These are phyloP conservation scores for Passerculus sandwichensis DNA, from an alignment of 2,797 vertebrate species.

Conservation along the genomic window DNA sequence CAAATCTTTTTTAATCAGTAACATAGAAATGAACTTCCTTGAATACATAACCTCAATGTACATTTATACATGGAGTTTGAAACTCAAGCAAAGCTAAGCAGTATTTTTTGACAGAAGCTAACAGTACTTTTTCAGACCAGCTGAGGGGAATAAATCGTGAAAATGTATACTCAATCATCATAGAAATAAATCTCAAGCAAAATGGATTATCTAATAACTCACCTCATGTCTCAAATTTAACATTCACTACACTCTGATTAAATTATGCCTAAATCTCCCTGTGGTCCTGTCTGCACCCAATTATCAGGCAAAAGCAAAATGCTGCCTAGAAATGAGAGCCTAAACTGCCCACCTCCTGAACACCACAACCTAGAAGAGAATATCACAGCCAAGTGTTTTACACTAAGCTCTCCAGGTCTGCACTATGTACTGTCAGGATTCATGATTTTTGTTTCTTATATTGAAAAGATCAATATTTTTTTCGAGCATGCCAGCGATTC, in stretches of 20 bases:
- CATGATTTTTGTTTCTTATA: neutral
- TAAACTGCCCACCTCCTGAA: neutral
- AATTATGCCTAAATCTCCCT: neutral
- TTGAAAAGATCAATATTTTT: neutral
- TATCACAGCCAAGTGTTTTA: neutral
- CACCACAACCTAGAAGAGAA: neutral
- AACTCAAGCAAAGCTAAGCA: neutral
- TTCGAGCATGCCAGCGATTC: neutral
- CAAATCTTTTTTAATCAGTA: neutral
- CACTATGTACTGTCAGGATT: rapidly evolving
- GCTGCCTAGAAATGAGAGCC: neutral
- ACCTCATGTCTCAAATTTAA: neutral
- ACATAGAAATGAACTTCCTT: neutral
- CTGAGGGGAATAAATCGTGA: neutral
- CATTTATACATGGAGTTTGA: neutral
- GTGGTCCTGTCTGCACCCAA: neutral
- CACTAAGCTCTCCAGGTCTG: neutral
- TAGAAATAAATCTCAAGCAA: neutral
- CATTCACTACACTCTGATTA: neutral
- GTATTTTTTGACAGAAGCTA: neutral
- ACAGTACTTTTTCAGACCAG: neutral
- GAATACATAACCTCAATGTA: neutral
- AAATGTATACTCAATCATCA: neutral
- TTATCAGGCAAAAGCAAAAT: neutral
- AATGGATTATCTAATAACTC: neutral